These are phyloP conservation scores for Galagoides demidoff DNA, from an alignment of 2,797 vertebrate species.

Conservation along the genomic window DNA sequence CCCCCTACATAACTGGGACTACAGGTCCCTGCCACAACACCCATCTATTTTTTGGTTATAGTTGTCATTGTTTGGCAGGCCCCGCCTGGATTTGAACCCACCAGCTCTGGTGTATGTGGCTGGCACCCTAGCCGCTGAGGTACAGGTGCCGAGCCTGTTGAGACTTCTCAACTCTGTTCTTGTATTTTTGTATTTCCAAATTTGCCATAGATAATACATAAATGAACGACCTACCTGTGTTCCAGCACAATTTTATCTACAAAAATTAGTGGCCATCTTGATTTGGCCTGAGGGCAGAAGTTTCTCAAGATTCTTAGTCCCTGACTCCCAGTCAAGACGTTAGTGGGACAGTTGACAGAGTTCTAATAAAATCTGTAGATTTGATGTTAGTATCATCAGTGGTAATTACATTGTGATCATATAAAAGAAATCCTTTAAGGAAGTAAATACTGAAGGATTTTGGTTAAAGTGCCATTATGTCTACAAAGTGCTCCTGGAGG, in stretches of 20 bases:
- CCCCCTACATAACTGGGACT: too few species aligned
- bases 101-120: too few species aligned
- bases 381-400: not conserved
- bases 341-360: not conserved
- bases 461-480: not conserved
- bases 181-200: not conserved
- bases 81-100: too few species aligned
- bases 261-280: not conserved
- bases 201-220: not conserved
- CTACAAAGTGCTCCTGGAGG: not conserved
- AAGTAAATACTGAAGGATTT: not conserved
- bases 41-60: too few species aligned
- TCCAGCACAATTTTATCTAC: not conserved
- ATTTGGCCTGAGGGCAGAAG: not conserved
- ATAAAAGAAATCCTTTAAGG: not conserved
- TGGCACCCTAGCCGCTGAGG: too few species aligned
- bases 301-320: not conserved
- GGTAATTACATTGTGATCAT: not conserved
- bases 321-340: not conserved
- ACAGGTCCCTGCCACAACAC: too few species aligned
- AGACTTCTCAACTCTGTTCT: not conserved
- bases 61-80: too few species aligned
- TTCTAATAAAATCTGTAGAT: conserved; percentile 11
- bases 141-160: not conserved
- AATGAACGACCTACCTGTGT: not conserved